A percentile compares a stretch with the other conserved stretches of the same genome.
These are phyloP conservation scores for Polypedilum vanderplanki DNA, from an alignment of 1,140 invertebrate species.

Conservation along the genomic window DNA sequence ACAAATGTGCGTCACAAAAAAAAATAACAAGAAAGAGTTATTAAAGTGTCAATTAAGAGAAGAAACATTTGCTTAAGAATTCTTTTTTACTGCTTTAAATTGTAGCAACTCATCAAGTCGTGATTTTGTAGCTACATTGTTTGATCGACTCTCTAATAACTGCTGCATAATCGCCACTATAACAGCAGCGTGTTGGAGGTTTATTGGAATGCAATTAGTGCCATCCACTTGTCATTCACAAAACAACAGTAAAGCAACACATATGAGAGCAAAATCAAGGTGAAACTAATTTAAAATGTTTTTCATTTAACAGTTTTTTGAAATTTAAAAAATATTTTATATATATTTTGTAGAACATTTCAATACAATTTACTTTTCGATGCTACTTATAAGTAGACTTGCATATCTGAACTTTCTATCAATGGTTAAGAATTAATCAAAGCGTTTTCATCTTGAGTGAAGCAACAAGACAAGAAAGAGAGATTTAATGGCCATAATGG, in stretches of 20 bases:
- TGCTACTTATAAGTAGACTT: too few relatives aligned
- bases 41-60: not conserved
- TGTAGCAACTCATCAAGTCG: not conserved
- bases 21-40: not conserved
- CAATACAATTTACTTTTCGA: too few relatives aligned
- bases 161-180: not conserved
- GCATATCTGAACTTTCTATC: not conserved
- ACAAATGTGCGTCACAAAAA: too few relatives aligned
- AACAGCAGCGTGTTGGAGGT: not conserved
- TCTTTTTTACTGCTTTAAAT: not conserved
- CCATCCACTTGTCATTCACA: constrained; percentile 21
- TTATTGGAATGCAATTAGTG: constrained; percentile 26
- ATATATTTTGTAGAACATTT: too few relatives aligned
- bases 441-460: not conserved
- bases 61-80: not conserved
- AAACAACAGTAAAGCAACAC: not conserved
- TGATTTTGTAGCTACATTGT: not conserved
- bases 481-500: constrained; percentile 26
- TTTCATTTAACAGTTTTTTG: too few relatives aligned
- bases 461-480: not conserved
- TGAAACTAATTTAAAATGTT: too few relatives aligned
- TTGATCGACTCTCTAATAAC: not conserved
- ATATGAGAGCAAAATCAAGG: not conserved
- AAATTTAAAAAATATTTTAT: too few relatives aligned
- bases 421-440: not conserved